Evolutionary conservation across 2,113 vertebrate genomes (phyloP).

Genomic region (Gopherus flavomarginatus): DNA sequence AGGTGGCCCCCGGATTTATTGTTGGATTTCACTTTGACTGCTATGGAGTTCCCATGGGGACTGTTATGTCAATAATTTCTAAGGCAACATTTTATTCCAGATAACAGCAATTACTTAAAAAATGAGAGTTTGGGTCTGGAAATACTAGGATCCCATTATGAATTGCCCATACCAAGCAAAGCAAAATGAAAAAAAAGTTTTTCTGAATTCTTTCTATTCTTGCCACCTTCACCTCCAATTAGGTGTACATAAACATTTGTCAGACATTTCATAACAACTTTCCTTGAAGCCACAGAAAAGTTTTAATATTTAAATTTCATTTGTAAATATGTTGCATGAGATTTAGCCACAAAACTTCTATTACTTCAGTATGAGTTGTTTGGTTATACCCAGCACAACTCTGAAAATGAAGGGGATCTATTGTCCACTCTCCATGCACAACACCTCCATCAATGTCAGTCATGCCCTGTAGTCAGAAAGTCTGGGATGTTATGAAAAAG

Average conservation of each 20-base stretch:
- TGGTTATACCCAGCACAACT: not conserved
- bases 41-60: conserved; percentile 74
- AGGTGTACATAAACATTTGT: not conserved
- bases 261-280: conserved; percentile 11
- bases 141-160: conserved; percentile 71
- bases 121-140: conserved; percentile 75
- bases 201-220: not conserved
- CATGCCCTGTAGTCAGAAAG: conserved; percentile 30
- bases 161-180: conserved; percentile 65
- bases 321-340: conserved; percentile 27
- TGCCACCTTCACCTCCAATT: not conserved
- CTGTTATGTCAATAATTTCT: conserved; percentile 83
- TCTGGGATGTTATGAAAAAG: conserved; percentile 13
- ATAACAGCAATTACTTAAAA: conserved; percentile 81
- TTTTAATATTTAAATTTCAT: conserved; percentile 48
- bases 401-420: not conserved
- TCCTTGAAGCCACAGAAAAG: conserved; percentile 7
- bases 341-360: not conserved
- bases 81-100: conserved; percentile 82
- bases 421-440: not conserved
- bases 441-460: conserved; percentile 11
- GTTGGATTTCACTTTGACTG: conserved; percentile 81
- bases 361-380: not conserved
- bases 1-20: conserved; percentile 84
- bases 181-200: conserved; percentile 54